Evolutionary conservation across 1,140 invertebrate genomes (phyloP), one percentile per base, ranked within the genome.

Genomic region (Galleria mellonella): DNA sequence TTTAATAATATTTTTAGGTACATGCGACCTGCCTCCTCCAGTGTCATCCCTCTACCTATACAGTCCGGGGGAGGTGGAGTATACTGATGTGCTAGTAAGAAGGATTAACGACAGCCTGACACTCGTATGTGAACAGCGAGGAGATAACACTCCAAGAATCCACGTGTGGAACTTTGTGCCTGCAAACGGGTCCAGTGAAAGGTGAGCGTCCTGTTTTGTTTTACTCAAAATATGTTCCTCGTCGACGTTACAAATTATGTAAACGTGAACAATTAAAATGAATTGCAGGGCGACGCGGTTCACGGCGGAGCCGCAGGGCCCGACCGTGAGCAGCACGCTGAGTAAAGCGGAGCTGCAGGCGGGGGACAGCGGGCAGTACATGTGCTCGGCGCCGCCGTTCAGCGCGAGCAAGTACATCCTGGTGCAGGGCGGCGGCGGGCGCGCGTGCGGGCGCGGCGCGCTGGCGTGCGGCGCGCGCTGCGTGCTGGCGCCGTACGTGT

Each of bases 141-240:
- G 74, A 0, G 76, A 78, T 9, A 43, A 27, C 0, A 32, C 57
- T 0, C 47, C 52, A 0, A 49, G 66, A 17, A 49, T 54, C 2
- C 76, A 61, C 39, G 70, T 76, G 15, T 83, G 78, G 78, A 83
- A 79, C 47, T 83, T 74, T 44, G 58, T 79, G 11, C 44, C 55
- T 37, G 51, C 47, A 7, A 72, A 78, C 32, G 58, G 42, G 2
- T 72, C 55, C 30, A 43, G 41, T 5, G 55, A 59, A 13, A 64
- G 57, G 69, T 75, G 11, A 49, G 46, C 33, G 6, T 23, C 17
- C n/a, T 46, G 12, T 45, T 14, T 30, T 39, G 47, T 35, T 12
- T 28, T n/a, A n/a, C n/a, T n/a, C n/a, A 27, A n/a, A 32, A 8
- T 7, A 42, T 32, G 28, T 27, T 31, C 10, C 29, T 17, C 11